These are phyloP conservation scores for Ceyx cyanopectus DNA, from an alignment of 2,113 vertebrate genomes.

Conservation along the genomic window DNA sequence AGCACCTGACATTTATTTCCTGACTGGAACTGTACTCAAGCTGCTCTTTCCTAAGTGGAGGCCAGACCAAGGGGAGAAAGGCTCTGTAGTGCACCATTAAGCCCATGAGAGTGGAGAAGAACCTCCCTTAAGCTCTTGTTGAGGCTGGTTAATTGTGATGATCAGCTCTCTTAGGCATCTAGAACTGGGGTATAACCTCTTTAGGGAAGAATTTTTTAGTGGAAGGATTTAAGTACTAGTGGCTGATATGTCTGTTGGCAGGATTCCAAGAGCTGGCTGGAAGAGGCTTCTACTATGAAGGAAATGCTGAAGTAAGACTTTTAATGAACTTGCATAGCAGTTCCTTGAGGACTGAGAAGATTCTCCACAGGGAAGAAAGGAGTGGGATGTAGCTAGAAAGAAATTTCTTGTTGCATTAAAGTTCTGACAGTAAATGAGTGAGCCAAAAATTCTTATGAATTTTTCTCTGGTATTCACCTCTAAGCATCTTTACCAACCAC, in stretches of 20 bases:
- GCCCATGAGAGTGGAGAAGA: not conserved
- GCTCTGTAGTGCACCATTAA: not conserved
- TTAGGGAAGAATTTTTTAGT: slow-evolving; percentile 41
- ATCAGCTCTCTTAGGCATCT: not conserved
- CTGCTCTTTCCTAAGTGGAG: not conserved
- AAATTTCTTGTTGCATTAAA: not conserved
- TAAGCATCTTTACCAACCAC: not conserved
- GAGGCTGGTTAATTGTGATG: slow-evolving; percentile 16
- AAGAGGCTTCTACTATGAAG: slow-evolving; percentile 42
- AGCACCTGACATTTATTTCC: slow-evolving; percentile 47
- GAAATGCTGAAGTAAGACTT: slow-evolving; percentile 63
- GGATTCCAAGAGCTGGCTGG: slow-evolving; percentile 45
- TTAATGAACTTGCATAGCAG: slow-evolving; percentile 38
- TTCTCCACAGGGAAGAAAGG: slow-evolving; percentile 13
- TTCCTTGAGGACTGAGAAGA: slow-evolving; percentile 11
- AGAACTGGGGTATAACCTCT: slow-evolving; percentile 20
- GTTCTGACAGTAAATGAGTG: not conserved
- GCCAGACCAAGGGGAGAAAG: not conserved
- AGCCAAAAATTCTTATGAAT: not conserved
- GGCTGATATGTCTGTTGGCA: slow-evolving; percentile 55
- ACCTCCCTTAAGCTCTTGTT: not conserved
- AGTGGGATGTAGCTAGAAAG: slow-evolving; percentile 9
- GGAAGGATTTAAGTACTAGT: slow-evolving; percentile 45
- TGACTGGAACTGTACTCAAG: not conserved
- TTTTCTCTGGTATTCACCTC: not conserved